These are phyloP conservation scores for Benitochromis conjunctus DNA, from an alignment of 2,113 vertebrate species.

Conservation along the genomic window DNA sequence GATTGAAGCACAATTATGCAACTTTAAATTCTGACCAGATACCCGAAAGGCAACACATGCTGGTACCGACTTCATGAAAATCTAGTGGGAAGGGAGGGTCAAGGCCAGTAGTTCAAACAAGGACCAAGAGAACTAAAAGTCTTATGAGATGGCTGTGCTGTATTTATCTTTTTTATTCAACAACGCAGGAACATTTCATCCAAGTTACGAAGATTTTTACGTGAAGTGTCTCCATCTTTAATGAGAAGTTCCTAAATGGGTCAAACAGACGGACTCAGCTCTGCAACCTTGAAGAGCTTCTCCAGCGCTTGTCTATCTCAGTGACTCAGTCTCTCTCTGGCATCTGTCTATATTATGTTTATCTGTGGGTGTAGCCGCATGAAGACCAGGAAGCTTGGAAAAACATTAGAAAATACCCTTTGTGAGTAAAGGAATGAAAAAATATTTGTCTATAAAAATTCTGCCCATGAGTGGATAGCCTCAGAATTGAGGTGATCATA, in stretches of 20 bases:
- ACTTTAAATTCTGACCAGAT: neutral
- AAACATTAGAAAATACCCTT: neutral
- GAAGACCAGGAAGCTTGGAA: neutral
- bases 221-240: neutral
- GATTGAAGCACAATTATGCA: neutral
- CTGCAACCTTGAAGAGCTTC: neutral
- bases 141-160: neutral
- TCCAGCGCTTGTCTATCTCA: neutral
- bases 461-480: neutral
- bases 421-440: neutral
- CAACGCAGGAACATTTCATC: neutral
- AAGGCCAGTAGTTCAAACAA: neutral
- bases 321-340: neutral
- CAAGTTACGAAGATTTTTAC: neutral
- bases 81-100: accelerated
- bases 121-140: accelerated
- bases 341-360: neutral
- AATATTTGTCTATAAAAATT: neutral
- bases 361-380: neutral
- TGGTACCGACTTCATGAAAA: accelerated
- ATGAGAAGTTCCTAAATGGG: neutral
- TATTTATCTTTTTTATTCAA: neutral
- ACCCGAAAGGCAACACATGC: neutral
- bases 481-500: accelerated
- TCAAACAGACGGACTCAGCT: neutral